These are phyloP conservation scores for Acanthosepion pharaonis DNA, from an alignment of 2,888 invertebrate species.

Conservation along the genomic window DNA sequence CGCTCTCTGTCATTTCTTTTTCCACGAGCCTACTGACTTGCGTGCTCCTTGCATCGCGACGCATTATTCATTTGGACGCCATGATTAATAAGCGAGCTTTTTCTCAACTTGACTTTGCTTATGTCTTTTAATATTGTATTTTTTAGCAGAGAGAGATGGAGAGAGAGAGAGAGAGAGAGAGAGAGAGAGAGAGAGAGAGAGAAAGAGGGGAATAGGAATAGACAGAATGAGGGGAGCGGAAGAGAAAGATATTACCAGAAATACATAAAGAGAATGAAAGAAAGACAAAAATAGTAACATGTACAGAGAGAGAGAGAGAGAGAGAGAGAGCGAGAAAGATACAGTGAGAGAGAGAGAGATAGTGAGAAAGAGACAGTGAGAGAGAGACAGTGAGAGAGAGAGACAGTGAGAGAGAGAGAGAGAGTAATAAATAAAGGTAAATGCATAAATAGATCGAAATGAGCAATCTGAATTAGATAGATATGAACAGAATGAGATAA, in stretches of 20 bases:
- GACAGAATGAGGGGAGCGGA: neutral
- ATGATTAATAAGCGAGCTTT: neutral
- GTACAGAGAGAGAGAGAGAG: too few relatives aligned
- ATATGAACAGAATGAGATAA: too few relatives aligned
- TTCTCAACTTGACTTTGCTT: neutral
- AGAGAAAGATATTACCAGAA: too few relatives aligned
- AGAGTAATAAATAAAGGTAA: neutral
- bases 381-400: too few relatives aligned
- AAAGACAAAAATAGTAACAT: neutral
- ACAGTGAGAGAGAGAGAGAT: neutral
- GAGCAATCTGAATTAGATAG: too few relatives aligned
- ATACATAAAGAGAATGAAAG: neutral
- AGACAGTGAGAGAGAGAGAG: neutral
- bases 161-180: neutral
- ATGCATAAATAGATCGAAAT: too few relatives aligned
- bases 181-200: neutral
- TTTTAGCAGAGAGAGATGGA: neutral
- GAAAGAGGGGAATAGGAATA: too few relatives aligned
- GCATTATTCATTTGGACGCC: conserved; percentile 33
- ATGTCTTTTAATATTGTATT: neutral
- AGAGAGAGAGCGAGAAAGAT: too few relatives aligned
- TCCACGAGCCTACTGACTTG: neutral
- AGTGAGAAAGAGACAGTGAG: too few relatives aligned
- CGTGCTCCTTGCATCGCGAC: neutral
- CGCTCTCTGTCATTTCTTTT: neutral